Percentiles rank a stretch among this genome's conserved stretches.
phyloP scores from a whole-genome alignment of 1,140 invertebrate species.

The Neoseiulus cucumeris region DNA sequence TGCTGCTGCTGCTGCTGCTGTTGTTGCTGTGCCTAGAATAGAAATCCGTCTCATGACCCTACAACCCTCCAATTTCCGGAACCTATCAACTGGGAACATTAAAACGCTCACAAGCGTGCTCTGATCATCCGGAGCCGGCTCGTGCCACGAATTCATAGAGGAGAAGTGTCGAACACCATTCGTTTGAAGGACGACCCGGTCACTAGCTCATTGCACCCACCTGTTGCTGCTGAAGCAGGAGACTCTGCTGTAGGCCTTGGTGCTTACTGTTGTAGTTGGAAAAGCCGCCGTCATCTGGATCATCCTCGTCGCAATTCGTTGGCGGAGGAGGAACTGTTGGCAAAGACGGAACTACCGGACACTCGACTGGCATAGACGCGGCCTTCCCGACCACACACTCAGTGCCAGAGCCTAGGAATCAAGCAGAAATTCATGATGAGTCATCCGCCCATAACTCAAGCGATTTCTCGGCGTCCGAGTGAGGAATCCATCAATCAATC shows the following conservation, averaged over 20 bases:
- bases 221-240: not conserved
- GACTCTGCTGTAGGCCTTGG: not conserved
- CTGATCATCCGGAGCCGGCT: no score
- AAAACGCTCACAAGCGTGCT: no score
- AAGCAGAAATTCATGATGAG: no score
- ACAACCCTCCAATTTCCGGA: no score
- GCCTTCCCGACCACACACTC: slow-evolving; percentile 5
- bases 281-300: slow-evolving; percentile 7
- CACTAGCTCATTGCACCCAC: no score
- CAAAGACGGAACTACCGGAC: not conserved
- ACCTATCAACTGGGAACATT: no score
- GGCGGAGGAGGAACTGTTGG: not conserved
- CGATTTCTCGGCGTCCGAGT: no score
- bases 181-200: no score
- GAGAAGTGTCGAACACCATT: no score
- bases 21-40: not conserved
- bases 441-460: no score
- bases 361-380: not conserved
- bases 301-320: not conserved
- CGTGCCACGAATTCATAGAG: no score
- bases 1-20: not conserved
- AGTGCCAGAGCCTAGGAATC: not conserved
- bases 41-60: not conserved
- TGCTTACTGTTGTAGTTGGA: slow-evolving; percentile 12
- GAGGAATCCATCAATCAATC: no score